A percentile compares a stretch with the other conserved stretches of the same genome.
These are phyloP conservation scores for Picathartes gymnocephalus DNA, from an alignment of 2,113 vertebrate species.

Conservation along the genomic window DNA sequence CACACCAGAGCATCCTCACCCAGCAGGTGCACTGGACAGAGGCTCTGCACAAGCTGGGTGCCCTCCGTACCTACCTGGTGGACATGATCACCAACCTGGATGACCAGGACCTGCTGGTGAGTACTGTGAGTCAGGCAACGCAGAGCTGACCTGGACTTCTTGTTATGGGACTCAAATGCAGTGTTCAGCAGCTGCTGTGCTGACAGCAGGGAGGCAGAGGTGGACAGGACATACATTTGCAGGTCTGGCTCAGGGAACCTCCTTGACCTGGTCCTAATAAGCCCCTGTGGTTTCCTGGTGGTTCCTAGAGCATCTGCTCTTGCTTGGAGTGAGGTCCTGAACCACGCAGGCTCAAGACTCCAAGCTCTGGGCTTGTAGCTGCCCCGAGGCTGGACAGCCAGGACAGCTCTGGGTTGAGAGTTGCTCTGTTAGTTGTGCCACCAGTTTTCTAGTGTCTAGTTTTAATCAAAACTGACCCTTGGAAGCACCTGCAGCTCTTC, in stretches of 20 bases:
- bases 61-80: constrained; percentile 83
- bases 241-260: background rate
- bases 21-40: constrained; percentile 88
- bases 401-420: background rate
- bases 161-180: accelerated
- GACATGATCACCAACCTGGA: constrained; percentile 81
- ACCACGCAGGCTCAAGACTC: background rate
- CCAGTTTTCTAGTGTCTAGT: background rate
- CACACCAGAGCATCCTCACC: constrained; percentile 90
- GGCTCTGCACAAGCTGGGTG: constrained; percentile 75
- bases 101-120: constrained; percentile 84
- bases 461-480: background rate
- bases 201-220: background rate
- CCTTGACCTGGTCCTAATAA: background rate
- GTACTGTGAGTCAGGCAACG: background rate
- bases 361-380: background rate
- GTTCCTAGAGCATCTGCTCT: background rate
- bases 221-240: background rate
- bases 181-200: background rate
- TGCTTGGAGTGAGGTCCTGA: background rate
- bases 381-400: background rate
- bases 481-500: background rate
- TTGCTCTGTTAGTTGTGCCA: background rate
- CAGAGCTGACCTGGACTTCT: background rate
- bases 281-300: background rate